These are phyloP conservation scores for Peribatodes rhomboidaria DNA, from an alignment of 2,888 invertebrate species.

Conservation along the genomic window DNA sequence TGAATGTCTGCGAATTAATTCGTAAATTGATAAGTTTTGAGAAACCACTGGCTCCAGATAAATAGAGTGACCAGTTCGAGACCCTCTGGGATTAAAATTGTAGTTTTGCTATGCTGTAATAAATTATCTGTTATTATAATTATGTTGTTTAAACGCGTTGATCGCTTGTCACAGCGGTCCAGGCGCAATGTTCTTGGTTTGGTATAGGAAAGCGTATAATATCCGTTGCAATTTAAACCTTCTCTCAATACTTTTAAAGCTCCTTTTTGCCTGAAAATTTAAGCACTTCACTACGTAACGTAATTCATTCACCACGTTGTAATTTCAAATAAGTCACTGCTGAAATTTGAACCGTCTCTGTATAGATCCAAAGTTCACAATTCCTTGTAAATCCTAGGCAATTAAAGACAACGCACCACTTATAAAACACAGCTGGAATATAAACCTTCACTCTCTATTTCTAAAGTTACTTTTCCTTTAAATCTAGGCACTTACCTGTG, in stretches of 20 bases:
- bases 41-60: no score
- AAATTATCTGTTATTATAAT: no score
- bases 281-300: background rate
- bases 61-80: no score
- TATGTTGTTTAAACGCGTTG: no score
- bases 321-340: background rate
- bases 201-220: background rate
- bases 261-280: background rate
- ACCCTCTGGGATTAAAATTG: no score
- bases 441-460: background rate
- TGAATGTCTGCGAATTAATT: no score
- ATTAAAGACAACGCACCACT: background rate
- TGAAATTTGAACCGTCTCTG: background rate
- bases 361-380: background rate
- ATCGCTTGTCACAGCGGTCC: no score
- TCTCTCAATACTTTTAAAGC: background rate
- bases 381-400: background rate
- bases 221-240: background rate
- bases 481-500: slow-evolving; percentile 90
- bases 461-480: slow-evolving; percentile 6
- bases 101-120: no score
- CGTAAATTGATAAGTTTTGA: no score
- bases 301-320: slow-evolving; percentile 1
- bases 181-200: no score
- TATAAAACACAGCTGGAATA: background rate